phyloP scores from a whole-genome alignment of 2,888 invertebrate genomes.

The Trileptium ribeirensis region DNA sequence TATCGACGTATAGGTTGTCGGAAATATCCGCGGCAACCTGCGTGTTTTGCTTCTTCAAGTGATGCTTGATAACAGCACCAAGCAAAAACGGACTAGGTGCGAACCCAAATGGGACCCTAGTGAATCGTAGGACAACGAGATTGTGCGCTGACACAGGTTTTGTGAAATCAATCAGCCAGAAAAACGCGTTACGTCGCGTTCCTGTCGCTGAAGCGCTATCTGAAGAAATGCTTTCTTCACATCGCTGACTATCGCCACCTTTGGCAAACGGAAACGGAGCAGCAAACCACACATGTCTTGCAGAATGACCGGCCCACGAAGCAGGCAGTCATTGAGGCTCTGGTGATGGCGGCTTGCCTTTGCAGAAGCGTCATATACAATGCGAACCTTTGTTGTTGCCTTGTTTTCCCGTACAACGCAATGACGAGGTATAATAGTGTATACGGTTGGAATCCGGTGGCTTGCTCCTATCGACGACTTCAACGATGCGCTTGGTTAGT shows the following conservation, averaged over 20 bases:
- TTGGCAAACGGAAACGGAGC: neutral
- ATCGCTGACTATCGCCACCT: slow-evolving; percentile 24
- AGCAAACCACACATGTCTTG: neutral
- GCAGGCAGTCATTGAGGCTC: slow-evolving; percentile 12
- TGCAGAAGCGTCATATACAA: slow-evolving; percentile 12
- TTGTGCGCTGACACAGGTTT: slow-evolving; percentile 26
- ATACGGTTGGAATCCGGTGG: neutral
- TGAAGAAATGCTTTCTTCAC: slow-evolving; percentile 40
- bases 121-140: slow-evolving; percentile 31
- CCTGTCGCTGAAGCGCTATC: slow-evolving; percentile 27
- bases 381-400: neutral
- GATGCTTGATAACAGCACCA: slow-evolving; percentile 26
- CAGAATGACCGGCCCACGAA: slow-evolving; percentile 10
- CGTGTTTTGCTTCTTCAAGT: neutral
- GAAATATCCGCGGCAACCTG: neutral
- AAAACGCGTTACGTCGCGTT: slow-evolving; percentile 26
- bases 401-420: neutral
- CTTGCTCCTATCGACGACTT: neutral
- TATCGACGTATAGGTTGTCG: slow-evolving; percentile 7
- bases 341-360: neutral
- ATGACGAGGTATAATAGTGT: slow-evolving; percentile 8
- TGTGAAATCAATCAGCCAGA: neutral
- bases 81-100: slow-evolving; percentile 31
- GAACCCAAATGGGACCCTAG: slow-evolving; percentile 36
- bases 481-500: neutral